A percentile compares a stretch with the other conserved stretches of the same genome.
These are phyloP conservation scores for Itoplectis maculator DNA, from an alignment of 2,888 invertebrate genomes.

Conservation along the genomic window DNA sequence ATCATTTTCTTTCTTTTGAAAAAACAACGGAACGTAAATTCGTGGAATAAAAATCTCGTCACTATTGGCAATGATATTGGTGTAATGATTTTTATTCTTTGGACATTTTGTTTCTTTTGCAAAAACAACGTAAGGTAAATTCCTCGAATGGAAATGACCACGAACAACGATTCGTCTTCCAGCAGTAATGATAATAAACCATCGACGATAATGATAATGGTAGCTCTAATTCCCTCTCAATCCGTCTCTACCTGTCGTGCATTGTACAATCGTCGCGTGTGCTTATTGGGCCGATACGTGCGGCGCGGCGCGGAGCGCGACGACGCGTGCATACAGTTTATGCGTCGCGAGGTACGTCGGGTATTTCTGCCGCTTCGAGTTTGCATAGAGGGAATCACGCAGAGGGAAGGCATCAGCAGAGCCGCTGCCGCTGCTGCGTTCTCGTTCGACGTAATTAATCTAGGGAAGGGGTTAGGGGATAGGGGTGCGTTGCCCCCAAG, in stretches of 20 bases:
- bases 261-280: conserved; percentile 19
- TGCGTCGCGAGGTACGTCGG: conserved; percentile 43
- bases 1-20: no score
- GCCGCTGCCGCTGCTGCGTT: conserved; percentile 44
- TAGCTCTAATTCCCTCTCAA: background rate
- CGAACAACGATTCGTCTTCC: background rate
- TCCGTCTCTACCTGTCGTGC: background rate
- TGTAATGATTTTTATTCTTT: no score
- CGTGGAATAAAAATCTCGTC: no score
- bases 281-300: conserved; percentile 7
- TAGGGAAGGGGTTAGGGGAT: conserved; percentile 30
- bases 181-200: background rate
- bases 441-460: conserved; percentile 63
- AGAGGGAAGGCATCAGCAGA: conserved; percentile 43
- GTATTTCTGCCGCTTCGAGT: conserved; percentile 51
- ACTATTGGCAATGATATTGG: no score
- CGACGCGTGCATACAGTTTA: conserved; percentile 5
- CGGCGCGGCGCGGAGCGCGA: no score
- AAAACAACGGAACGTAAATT: no score
- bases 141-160: background rate
- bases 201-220: background rate
- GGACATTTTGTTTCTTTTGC: no score
- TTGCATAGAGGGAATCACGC: conserved; percentile 50
- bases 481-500: background rate
- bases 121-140: background rate